phyloP scores from a whole-genome alignment of 2,113 vertebrate genomes.

The Lamprotornis superbus region DNA sequence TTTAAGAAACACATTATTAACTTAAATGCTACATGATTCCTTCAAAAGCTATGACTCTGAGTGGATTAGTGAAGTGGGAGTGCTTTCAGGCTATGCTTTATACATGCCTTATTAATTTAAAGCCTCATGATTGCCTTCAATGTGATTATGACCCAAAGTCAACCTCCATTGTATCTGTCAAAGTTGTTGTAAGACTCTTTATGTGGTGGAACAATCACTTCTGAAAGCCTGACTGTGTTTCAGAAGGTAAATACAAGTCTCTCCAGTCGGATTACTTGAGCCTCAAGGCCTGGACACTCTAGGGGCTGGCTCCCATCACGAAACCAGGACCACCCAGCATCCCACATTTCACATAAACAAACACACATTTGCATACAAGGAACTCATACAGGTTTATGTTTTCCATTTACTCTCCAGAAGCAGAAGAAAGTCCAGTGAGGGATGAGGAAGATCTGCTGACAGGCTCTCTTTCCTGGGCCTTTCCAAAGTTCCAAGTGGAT shows the following conservation, averaged over 20 bases:
- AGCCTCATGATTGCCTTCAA: neutral
- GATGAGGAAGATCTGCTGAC: neutral
- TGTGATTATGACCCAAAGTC: slow-evolving; percentile 28
- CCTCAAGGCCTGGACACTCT: neutral
- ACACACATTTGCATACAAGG: neutral
- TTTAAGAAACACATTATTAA: neutral
- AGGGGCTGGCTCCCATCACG: neutral
- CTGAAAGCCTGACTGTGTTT: neutral
- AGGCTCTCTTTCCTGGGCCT: neutral
- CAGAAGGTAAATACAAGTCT: neutral
- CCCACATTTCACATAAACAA: neutral
- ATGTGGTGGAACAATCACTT: neutral
- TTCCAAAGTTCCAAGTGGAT: neutral
- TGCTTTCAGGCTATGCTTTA: slow-evolving; percentile 16
- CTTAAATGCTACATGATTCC: neutral
- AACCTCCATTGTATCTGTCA: neutral
- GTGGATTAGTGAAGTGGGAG: slow-evolving; percentile 24
- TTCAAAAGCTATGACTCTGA: slow-evolving; percentile 7
- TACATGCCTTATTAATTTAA: slow-evolving; percentile 38
- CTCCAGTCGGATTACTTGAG: neutral
- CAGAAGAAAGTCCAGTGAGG: neutral
- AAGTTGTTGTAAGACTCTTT: neutral
- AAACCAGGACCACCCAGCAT: neutral
- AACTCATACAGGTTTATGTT: neutral
- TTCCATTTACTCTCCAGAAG: neutral